Evolutionary conservation across 2,113 vertebrate species (phyloP).

Genomic region (Edolisoma coerulescens): DNA sequence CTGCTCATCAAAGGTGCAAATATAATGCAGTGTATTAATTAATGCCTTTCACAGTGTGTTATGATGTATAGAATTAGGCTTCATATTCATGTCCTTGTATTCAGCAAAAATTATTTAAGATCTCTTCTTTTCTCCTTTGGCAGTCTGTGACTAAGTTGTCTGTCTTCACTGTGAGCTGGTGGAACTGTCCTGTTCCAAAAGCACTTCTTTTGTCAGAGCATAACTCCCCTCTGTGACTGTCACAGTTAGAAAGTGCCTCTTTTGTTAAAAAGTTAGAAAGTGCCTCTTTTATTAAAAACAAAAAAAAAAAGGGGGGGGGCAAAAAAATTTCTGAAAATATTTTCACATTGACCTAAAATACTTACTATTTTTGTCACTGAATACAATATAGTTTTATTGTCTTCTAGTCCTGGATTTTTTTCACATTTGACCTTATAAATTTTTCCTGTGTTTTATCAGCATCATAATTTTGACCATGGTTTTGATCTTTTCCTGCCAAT

Average conservation of each 20-base stretch:
- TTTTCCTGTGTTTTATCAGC: not conserved
- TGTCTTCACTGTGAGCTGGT: not conserved
- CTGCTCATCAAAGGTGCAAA: not conserved
- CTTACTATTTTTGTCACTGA: not conserved
- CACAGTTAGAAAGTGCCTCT: not conserved
- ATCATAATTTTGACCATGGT: not conserved
- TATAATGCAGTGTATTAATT: not conserved
- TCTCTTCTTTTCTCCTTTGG: not conserved
- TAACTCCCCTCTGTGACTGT: not conserved
- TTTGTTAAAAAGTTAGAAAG: not conserved
- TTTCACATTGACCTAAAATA: not conserved
- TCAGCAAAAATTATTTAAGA: not conserved
- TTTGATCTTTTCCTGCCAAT: not conserved
- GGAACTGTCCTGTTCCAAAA: not conserved
- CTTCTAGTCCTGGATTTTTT: not conserved
- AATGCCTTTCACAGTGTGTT: not conserved
- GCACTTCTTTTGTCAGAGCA: not conserved
- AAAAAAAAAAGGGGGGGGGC: rapidly evolving
- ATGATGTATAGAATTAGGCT: not conserved
- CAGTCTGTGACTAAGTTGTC: not conserved
- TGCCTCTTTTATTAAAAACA: not conserved
- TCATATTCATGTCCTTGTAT: not conserved
- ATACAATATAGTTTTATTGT: not conserved
- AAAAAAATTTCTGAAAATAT: not conserved
- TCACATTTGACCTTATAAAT: not conserved